A percentile compares a stretch with the other conserved stretches of the same genome.
Evolutionary conservation across 2,888 invertebrate genomes (phyloP).

Genomic region (Zeuzera pyrina): DNA sequence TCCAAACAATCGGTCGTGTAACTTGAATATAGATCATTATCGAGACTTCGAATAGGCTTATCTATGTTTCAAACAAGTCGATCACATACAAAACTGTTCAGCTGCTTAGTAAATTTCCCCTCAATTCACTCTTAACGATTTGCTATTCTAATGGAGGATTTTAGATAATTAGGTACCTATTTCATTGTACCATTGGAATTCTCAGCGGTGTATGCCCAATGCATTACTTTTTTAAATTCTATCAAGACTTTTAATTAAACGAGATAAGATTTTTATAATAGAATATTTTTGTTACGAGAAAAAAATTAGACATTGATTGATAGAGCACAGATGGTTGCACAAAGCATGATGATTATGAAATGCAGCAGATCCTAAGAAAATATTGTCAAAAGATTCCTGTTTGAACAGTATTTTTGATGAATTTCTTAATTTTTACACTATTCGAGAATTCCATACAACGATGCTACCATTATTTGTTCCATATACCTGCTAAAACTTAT

Average conservation of each 20-base stretch:
- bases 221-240: not conserved
- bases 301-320: conserved; percentile 40
- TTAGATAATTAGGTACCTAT: conserved; percentile 6
- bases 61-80: conserved; percentile 54
- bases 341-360: conserved; percentile 42
- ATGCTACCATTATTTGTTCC: no score
- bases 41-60: conserved; percentile 51
- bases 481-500: no score
- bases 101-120: conserved; percentile 49
- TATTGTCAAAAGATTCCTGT: no score
- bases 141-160: conserved; percentile 6
- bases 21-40: conserved; percentile 68
- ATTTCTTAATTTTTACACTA: no score
- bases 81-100: conserved; percentile 48
- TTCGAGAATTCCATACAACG: no score
- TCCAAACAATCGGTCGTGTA: conserved; percentile 60
- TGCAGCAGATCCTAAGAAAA: conserved; percentile 41
- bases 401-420: no score
- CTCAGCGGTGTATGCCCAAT: no score
- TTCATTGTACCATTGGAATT: conserved; percentile 9
- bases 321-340: conserved; percentile 51
- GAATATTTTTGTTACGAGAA: conserved; percentile 1
- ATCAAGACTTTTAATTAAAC: not conserved
- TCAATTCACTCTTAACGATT: conserved; percentile 38
- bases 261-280: no score